These are phyloP conservation scores for Amorpha juglandis DNA, from an alignment of 2,888 invertebrate species.

Conservation along the genomic window DNA sequence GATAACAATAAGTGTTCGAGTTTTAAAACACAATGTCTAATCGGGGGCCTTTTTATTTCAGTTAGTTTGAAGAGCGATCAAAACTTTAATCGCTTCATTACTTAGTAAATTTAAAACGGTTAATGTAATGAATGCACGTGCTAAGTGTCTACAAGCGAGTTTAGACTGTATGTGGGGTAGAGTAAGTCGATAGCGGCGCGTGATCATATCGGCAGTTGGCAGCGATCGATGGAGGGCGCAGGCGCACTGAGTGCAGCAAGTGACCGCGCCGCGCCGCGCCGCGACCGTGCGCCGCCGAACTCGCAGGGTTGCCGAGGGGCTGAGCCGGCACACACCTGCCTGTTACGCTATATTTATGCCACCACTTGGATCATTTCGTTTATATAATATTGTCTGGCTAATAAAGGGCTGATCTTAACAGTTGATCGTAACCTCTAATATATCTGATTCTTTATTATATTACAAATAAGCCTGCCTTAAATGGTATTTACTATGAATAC, in stretches of 20 bases:
- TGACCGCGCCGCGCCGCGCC: not conserved
- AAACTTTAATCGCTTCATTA: conserved; percentile 54
- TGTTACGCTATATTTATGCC: conserved; percentile 57
- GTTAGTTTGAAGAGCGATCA: conserved; percentile 40
- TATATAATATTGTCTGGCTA: conserved; percentile 1
- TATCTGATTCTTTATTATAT: not conserved
- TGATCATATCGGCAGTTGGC: conserved; percentile 31
- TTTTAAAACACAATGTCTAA: conserved; percentile 25
- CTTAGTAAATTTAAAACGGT: conserved; percentile 60
- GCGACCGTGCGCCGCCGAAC: conserved; percentile 28
- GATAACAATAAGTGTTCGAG: conserved; percentile 34
- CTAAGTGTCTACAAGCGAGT: conserved; percentile 36
- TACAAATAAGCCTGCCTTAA: not conserved
- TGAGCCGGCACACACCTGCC: conserved; percentile 66
- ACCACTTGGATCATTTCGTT: conserved; percentile 26
- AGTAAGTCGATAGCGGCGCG: conserved; percentile 37
- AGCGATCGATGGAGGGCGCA: not conserved
- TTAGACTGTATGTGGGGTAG: conserved; percentile 41
- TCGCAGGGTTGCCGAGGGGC: conserved; percentile 52
- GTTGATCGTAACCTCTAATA: not conserved
- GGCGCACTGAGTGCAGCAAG: conserved; percentile 1
- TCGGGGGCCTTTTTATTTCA: conserved; percentile 7
- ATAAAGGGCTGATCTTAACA: not conserved
- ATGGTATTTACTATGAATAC: not conserved
- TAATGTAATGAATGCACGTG: conserved; percentile 59